phyloP scores from a whole-genome alignment of 1,140 invertebrate genomes.

The Papilio glaucus region DNA sequence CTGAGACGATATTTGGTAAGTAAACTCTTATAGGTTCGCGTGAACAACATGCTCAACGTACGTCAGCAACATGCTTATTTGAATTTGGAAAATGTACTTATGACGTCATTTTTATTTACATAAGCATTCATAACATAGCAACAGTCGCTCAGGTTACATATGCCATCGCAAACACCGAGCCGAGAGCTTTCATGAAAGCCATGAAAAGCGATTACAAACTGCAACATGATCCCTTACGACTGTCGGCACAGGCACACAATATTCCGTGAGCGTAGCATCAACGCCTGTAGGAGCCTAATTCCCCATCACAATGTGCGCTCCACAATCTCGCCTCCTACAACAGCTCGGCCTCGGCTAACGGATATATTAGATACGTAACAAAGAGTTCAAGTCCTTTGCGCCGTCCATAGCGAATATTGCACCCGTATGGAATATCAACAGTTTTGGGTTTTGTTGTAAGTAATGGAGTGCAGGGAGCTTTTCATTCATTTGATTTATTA shows the following conservation, averaged over 20 bases:
- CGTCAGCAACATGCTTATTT: no score
- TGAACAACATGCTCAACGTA: no score
- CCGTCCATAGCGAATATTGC: not conserved
- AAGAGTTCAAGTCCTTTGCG: not conserved
- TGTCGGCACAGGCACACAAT: constrained; percentile 7
- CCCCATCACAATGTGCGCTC: no score
- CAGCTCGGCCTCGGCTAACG: no score
- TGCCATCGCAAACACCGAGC: not conserved
- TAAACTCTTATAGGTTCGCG: no score
- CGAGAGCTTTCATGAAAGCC: not conserved
- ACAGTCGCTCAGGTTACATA: not conserved
- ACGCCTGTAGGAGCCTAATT: not conserved
- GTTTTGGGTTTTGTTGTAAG: no score
- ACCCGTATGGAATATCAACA: not conserved
- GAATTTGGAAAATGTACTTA: no score
- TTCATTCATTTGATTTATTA: no score
- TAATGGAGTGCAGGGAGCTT: no score
- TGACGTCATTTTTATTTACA: no score
- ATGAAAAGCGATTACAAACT: constrained; percentile 7
- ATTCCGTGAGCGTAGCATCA: not conserved
- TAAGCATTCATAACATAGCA: no score
- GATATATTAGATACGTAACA: not conserved
- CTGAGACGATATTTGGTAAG: no score
- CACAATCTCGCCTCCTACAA: not conserved
- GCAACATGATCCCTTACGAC: not conserved